These are phyloP conservation scores for Paralinhomoeus sp. DNA, from an alignment of 2,888 invertebrate genomes.

Conservation along the genomic window DNA sequence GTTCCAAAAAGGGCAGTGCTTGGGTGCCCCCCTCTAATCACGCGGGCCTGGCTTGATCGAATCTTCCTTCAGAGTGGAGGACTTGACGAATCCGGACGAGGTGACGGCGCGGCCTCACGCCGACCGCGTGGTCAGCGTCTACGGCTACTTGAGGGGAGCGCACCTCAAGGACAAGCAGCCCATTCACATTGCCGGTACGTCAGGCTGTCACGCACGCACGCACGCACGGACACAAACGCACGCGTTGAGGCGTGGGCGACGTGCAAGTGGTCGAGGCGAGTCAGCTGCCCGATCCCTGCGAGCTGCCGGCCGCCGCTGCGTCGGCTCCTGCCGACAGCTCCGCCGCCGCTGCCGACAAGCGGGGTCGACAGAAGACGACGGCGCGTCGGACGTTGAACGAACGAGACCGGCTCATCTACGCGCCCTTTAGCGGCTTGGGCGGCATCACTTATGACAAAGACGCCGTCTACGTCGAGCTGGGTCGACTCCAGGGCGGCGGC, in stretches of 20 bases:
- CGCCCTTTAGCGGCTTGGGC: constrained; percentile 94
- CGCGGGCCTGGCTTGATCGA: too few relatives aligned
- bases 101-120: constrained; percentile 50
- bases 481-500: too few relatives aligned
- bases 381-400: too few relatives aligned
- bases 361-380: too few relatives aligned
- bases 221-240: too few relatives aligned
- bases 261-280: constrained; percentile 51
- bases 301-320: constrained; percentile 37
- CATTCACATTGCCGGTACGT: constrained; percentile 67
- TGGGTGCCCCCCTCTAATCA: too few relatives aligned
- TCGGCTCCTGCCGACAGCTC: too few relatives aligned
- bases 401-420: constrained; percentile 77
- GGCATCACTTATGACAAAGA: constrained; percentile 98
- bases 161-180: constrained; percentile 59
- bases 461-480: constrained; percentile 89
- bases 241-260: constrained; percentile 70
- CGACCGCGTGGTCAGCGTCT: constrained; percentile 67
- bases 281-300: constrained; percentile 78
- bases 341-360: too few relatives aligned
- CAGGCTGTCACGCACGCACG: too few relatives aligned
- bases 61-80: constrained; percentile 49
- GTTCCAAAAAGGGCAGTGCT: too few relatives aligned
- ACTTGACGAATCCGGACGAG: constrained; percentile 61
- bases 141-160: constrained; percentile 83